Conservation (phyloP, 2,888 invertebrate genomes). For the Tethea ocularis region DNA sequence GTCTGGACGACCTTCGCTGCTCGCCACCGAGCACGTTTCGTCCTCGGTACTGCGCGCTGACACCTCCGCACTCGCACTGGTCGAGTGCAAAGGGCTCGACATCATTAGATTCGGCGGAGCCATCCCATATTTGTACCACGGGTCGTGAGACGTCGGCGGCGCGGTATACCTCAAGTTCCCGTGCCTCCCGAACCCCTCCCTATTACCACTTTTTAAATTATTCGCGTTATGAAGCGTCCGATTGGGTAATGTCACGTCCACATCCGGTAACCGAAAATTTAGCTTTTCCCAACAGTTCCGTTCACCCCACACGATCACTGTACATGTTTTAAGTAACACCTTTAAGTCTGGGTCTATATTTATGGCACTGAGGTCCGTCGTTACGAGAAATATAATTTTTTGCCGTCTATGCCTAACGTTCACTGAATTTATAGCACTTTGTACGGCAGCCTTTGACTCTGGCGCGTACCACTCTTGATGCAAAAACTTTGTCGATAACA, state of each 20-base stretch:
- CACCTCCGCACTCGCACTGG: slow-evolving; percentile 84
- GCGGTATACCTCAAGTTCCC: slow-evolving; percentile 81
- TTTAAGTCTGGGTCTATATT: slow-evolving; percentile 90
- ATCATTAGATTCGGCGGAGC: slow-evolving; percentile 81
- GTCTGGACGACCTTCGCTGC: slow-evolving; percentile 82
- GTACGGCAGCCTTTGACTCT: slow-evolving; percentile 92
- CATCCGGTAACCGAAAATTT: slow-evolving; percentile 92
- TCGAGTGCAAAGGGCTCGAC: slow-evolving; percentile 86
- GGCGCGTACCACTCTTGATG: slow-evolving; percentile 92
- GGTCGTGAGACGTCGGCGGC: slow-evolving; percentile 79
- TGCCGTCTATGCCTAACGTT: slow-evolving; percentile 86
- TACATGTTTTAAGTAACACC: slow-evolving; percentile 88
- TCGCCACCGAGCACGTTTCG: slow-evolving; percentile 84
- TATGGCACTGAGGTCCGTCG: slow-evolving; percentile 84
- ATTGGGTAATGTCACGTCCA: slow-evolving; percentile 84
- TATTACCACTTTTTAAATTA: slow-evolving; percentile 75
- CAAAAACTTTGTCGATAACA: slow-evolving; percentile 91
- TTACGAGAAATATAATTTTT: slow-evolving; percentile 83
- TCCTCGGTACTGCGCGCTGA: slow-evolving; percentile 85
- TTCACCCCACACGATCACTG: slow-evolving; percentile 91
- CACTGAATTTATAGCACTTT: slow-evolving; percentile 87
- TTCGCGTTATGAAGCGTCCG: slow-evolving; percentile 82
- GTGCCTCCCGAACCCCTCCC: slow-evolving; percentile 77
- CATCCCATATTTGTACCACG: slow-evolving; percentile 82
- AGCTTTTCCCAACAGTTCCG: slow-evolving; percentile 95